Evolutionary conservation across 2,797 vertebrate species (phyloP).

Genomic region (Scolopax rusticola): DNA sequence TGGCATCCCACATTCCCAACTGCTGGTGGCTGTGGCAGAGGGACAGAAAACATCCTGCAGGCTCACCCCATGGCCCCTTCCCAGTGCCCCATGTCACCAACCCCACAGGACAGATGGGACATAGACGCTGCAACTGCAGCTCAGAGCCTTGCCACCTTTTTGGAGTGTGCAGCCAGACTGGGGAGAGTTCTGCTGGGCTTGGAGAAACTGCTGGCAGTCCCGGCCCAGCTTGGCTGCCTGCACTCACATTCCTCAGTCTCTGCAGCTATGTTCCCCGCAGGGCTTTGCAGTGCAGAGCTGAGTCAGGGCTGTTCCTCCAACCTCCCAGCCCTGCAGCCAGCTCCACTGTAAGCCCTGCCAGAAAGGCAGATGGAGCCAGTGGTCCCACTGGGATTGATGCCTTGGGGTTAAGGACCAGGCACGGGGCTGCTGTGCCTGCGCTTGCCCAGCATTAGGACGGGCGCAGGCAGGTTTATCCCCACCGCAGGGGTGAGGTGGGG

Average conservation of each 20-base stretch:
- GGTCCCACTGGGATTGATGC: not conserved
- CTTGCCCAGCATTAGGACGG: not conserved
- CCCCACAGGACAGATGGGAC: fast-evolving
- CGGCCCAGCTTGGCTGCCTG: not conserved
- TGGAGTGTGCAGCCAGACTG: not conserved
- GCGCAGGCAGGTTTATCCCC: not conserved
- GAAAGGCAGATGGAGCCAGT: not conserved
- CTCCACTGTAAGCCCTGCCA: not conserved
- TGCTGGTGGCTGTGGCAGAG: not conserved
- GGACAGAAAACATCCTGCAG: not conserved
- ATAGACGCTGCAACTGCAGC: not conserved
- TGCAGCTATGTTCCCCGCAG: not conserved
- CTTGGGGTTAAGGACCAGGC: not conserved
- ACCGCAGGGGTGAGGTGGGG: not conserved
- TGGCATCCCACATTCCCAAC: not conserved
- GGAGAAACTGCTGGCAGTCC: not conserved
- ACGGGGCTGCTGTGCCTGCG: not conserved
- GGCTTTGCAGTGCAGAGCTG: not conserved
- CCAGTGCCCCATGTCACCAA: not conserved
- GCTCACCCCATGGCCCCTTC: not conserved
- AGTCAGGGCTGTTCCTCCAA: not conserved
- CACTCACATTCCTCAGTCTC: not conserved
- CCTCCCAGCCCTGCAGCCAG: not conserved
- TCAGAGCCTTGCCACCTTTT: not conserved
- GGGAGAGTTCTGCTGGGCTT: not conserved